Base-by-base conservation (phyloP, 2,113 vertebrate species). In the Pimephales promelas region DNA sequence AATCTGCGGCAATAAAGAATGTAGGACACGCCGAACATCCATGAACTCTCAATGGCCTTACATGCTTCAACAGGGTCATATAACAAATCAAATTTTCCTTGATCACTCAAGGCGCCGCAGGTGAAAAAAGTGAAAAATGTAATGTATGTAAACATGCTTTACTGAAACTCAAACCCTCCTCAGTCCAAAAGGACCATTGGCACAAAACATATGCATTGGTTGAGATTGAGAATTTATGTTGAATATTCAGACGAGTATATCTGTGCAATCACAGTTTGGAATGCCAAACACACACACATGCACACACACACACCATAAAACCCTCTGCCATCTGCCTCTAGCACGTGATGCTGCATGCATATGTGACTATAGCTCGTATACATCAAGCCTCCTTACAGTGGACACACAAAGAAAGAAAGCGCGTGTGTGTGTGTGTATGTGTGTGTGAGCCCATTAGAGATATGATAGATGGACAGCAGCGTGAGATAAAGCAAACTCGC, bases 401-500 rank as follows among this genome's bases (percentile, higher is more conserved):
- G 56, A 61, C 56, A 10, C 56, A 10, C n/a, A 59, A 57, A 77
- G 26, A 31, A 54, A 18, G 36, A 78, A 61, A 77, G 10, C 20
- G 18, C 26, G 36, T 40, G 36, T 40, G 36, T 40, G 36, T 40
- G 36, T 40, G 36, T 40, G 36, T 40, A 7, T 31, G 28, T 36
- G 28, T 22, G 4, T 4, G 10, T 2, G 11, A 34, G 34, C 20
- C 36, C 76, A 45, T 79, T 79, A 79, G 77, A 49, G 77, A 79
- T 64, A 49, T 79, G 40, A 79, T 64, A 64, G 77, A 79, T 64
- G 43, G 77, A 79, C 77, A 47, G 77, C 24, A 6, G 77, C 24
- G 47, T 79, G 77, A 83, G 77, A 79, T 79, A 47, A 79, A 16
- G 71, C 82, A 68, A 79, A 86, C 84, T 88, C 73, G 89, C 84